phyloP scores from a whole-genome alignment of 2,113 vertebrate species.

The Amphiprion percula region DNA sequence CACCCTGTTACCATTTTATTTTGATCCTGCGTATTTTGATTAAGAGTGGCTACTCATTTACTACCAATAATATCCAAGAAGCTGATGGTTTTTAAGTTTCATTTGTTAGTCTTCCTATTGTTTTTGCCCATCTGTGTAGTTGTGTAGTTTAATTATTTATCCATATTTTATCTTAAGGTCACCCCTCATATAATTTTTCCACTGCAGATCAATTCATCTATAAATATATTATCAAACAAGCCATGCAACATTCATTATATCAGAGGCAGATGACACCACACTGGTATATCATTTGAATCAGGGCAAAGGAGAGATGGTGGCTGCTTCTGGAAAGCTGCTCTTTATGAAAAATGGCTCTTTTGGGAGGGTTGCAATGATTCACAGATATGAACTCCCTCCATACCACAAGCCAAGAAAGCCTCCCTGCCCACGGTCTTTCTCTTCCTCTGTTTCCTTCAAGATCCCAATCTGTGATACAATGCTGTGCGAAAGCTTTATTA shows the following conservation, averaged over 20 bases:
- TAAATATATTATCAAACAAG: background rate
- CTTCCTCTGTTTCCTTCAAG: constrained; percentile 9
- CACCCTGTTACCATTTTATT: too few species aligned
- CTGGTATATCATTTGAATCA: background rate
- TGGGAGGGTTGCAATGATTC: background rate
- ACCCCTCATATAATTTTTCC: background rate
- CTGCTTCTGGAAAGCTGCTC: constrained; percentile 9
- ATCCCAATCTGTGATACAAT: constrained; percentile 44
- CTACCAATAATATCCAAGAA: too few species aligned
- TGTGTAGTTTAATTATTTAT: too few species aligned
- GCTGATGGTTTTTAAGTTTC: too few species aligned
- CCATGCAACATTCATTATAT: background rate
- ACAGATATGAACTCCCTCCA: constrained; percentile 6
- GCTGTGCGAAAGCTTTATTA: constrained; percentile 56
- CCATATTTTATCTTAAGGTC: background rate
- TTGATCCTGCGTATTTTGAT: too few species aligned
- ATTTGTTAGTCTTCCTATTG: too few species aligned
- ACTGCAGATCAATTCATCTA: background rate
- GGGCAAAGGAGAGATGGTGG: background rate
- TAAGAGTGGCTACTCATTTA: too few species aligned
- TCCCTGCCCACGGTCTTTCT: background rate
- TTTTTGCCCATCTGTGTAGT: too few species aligned
- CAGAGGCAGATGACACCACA: background rate
- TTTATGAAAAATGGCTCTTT: constrained; percentile 4
- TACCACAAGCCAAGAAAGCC: background rate